Evolutionary conservation across 2,113 vertebrate genomes (phyloP), one percentile per base, ranked within the genome.

Genomic region (Callocephalon fimbriatum): DNA sequence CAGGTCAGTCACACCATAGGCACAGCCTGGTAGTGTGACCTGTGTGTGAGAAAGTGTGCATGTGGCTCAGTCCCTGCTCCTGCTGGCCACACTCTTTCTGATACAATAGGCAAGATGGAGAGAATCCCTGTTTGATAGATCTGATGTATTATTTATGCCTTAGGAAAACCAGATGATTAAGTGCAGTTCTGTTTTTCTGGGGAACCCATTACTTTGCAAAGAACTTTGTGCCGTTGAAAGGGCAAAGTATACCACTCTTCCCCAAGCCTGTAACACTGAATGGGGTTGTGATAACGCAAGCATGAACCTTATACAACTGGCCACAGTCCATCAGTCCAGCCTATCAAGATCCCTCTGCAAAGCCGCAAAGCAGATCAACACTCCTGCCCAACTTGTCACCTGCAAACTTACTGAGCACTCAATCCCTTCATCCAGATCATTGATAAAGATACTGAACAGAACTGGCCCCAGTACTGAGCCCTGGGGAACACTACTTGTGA

Each of bases 11-110:
- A 22, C 4, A 3, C 32, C 56, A 58, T 5, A 23, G 56, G 21
- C 32, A 58, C 56, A 58, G 12, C 32, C 18, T 50, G 2, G 21
- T 2, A 37, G 51, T 0, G 1, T 15, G 37, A 35, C 20, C 77
- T 8, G 2, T 3, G 48, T 10, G 35, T 67, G 53, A 72, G 0
- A 0, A 26, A 37, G 31, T 0, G 12, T 20, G 48, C 31, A 22
- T 4, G 5, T 0, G 0, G 32, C 56, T 58, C 21, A 35, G 56
- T 35, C 8, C 25, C 25, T 50, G 11, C 17, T 45, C 29, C 31
- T 66, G 29, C 20, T 66, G 42, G 29, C 29, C 63, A 65, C 38
- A 12, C 42, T 29, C 35, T 9, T 70, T 25, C 13, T 70, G 66
- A 27, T 10, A 14, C 25, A 70, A 23, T 4, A 58, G 56, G 56